A percentile compares a stretch with the other conserved stretches of the same genome.
phyloP scores from a whole-genome alignment of 1,140 invertebrate genomes.

The Drosophila arizonae region DNA sequence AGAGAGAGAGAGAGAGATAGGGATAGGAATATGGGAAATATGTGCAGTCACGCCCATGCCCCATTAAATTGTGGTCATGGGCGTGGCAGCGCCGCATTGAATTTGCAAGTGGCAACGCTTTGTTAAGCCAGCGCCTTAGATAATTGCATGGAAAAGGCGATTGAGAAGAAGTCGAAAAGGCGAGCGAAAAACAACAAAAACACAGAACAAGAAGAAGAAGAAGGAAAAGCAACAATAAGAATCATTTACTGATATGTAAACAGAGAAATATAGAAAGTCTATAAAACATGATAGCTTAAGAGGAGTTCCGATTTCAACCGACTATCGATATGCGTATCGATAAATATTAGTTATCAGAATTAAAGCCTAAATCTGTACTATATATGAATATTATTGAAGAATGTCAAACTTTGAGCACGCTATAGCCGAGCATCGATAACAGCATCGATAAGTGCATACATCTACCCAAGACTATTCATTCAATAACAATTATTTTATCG shows the following conservation, averaged over 20 bases:
- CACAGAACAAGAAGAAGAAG: background rate
- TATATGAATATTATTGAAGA: too few relatives aligned
- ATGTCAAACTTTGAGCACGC: too few relatives aligned
- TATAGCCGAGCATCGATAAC: too few relatives aligned
- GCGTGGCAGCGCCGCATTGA: background rate
- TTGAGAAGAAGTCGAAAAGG: background rate
- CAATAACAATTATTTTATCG: too few relatives aligned
- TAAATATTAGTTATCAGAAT: background rate
- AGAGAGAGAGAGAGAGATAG: background rate
- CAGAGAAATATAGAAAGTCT: too few relatives aligned
- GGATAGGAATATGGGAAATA: background rate
- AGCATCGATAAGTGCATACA: too few relatives aligned
- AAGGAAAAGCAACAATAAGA: background rate
- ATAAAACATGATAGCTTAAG: too few relatives aligned
- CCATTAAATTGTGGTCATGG: background rate
- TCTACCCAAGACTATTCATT: too few relatives aligned
- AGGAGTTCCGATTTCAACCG: too few relatives aligned
- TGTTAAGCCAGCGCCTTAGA: slow-evolving; percentile 6
- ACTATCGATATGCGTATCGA: background rate
- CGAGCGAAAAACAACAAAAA: background rate
- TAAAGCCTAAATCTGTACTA: too few relatives aligned
- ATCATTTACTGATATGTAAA: background rate
- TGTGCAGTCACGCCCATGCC: slow-evolving; percentile 13
- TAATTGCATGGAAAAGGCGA: slow-evolving; percentile 44
- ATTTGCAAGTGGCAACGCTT: background rate